phyloP scores from a whole-genome alignment of 2,113 vertebrate genomes.

The Neodon shergylaensis region DNA sequence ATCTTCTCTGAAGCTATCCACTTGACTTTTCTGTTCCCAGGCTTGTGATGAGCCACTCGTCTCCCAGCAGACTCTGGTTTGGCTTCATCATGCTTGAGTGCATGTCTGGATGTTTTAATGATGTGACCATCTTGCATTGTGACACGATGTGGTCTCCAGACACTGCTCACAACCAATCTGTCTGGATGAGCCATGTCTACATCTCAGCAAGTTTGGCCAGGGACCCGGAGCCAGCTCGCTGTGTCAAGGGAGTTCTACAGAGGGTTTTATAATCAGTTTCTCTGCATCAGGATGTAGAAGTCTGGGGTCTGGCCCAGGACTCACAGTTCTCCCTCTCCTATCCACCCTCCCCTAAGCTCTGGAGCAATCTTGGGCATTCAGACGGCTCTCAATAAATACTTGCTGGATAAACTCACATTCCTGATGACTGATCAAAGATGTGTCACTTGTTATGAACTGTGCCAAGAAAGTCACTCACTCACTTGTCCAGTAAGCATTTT shows the following conservation, averaged over 20 bases:
- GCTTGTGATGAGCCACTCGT: conserved; percentile 62
- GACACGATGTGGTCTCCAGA: conserved; percentile 73
- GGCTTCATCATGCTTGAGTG: conserved; percentile 51
- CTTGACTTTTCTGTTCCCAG: conserved; percentile 48
- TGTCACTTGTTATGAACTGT: conserved; percentile 69
- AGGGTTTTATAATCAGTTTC: neutral
- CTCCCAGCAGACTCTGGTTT: conserved; percentile 74
- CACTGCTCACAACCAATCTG: conserved; percentile 58
- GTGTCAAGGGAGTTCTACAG: neutral
- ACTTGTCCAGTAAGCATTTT: conserved; percentile 69
- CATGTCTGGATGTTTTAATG: conserved; percentile 73
- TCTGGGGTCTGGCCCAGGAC: neutral
- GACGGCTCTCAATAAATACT: conserved; percentile 49
- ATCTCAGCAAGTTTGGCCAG: conserved; percentile 24
- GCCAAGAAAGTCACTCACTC: conserved; percentile 76
- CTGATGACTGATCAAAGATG: conserved; percentile 71
- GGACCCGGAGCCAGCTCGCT: neutral
- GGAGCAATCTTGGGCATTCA: neutral
- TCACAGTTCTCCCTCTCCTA: neutral
- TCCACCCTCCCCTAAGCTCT: neutral
- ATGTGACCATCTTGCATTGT: conserved; percentile 70
- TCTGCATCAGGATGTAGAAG: conserved; percentile 21
- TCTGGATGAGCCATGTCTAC: conserved; percentile 42
- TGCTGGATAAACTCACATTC: conserved; percentile 70
- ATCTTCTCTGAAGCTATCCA: neutral